These are phyloP conservation scores for Threskiornis aethiopicus DNA, from an alignment of 2,797 vertebrate species.

Conservation along the genomic window DNA sequence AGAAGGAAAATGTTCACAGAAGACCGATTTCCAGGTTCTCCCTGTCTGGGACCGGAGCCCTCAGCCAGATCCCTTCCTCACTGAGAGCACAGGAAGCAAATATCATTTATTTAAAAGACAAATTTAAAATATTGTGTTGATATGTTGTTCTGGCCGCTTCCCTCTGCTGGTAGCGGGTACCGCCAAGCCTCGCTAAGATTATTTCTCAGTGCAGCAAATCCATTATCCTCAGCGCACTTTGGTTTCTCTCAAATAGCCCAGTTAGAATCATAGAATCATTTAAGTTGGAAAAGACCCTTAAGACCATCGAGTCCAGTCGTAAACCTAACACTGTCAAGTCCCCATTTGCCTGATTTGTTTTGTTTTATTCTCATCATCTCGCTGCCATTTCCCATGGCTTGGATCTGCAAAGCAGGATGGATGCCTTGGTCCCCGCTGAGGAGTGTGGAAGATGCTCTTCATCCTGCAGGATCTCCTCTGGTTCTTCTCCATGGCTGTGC, in stretches of 20 bases:
- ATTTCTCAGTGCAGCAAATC: neutral
- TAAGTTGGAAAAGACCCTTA: neutral
- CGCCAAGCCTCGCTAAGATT: neutral
- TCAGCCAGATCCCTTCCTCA: neutral
- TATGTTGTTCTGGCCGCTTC: neutral
- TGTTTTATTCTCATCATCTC: neutral
- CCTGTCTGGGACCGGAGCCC: neutral
- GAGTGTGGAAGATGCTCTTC: neutral
- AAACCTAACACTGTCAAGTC: neutral
- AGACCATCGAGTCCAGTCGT: neutral
- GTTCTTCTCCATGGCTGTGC: neutral
- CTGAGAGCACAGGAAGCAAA: neutral
- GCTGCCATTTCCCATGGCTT: neutral
- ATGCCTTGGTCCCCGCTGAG: neutral
- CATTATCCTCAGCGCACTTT: neutral
- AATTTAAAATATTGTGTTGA: neutral
- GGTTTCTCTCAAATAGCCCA: neutral
- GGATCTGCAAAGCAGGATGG: neutral
- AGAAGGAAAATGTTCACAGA: neutral
- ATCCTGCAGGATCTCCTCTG: neutral
- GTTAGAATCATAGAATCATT: neutral
- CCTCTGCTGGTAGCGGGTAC: neutral
- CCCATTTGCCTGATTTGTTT: neutral
- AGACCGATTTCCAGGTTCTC: constrained; percentile 6
- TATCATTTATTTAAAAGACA: neutral